Percentiles rank a stretch among this genome's conserved stretches.
Conservation (phyloP, 2,797 vertebrate genomes). For the Pteropus rufus region DNA sequence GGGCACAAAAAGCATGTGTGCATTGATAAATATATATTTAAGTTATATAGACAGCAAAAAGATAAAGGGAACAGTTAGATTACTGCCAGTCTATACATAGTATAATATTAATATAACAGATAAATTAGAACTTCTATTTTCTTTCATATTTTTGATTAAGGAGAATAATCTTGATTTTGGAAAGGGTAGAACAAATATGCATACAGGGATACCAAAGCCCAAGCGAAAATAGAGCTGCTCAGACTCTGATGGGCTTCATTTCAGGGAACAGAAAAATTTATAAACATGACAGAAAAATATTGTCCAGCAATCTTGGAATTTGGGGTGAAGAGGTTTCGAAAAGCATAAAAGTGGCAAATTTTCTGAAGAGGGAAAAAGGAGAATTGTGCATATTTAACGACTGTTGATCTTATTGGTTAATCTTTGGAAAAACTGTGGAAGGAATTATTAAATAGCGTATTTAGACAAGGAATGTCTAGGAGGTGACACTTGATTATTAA, state of each 20-base stretch:
- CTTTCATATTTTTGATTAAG: constrained; percentile 5
- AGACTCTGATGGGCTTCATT: not conserved
- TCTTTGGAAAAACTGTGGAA: not conserved
- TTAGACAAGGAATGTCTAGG: not conserved
- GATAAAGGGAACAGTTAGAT: not conserved
- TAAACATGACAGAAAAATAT: not conserved
- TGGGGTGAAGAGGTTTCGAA: not conserved
- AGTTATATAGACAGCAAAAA: not conserved
- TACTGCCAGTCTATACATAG: not conserved
- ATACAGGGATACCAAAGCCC: not conserved
- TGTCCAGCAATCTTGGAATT: not conserved
- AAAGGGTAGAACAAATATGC: not conserved
- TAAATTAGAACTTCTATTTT: not conserved
- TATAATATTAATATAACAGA: not conserved
- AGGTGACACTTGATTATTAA: not conserved
- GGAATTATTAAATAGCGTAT: not conserved
- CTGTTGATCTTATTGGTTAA: not conserved
- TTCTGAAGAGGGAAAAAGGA: not conserved
- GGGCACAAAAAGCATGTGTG: not conserved
- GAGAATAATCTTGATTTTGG: not conserved
- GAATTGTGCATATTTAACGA: constrained; percentile 29
- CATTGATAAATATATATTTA: not conserved
- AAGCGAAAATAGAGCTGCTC: not conserved
- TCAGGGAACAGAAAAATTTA: not conserved
- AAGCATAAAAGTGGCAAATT: not conserved